These are phyloP conservation scores for Sinopyrophorus schimmeli DNA, from an alignment of 2,888 invertebrate species.

Conservation along the genomic window DNA sequence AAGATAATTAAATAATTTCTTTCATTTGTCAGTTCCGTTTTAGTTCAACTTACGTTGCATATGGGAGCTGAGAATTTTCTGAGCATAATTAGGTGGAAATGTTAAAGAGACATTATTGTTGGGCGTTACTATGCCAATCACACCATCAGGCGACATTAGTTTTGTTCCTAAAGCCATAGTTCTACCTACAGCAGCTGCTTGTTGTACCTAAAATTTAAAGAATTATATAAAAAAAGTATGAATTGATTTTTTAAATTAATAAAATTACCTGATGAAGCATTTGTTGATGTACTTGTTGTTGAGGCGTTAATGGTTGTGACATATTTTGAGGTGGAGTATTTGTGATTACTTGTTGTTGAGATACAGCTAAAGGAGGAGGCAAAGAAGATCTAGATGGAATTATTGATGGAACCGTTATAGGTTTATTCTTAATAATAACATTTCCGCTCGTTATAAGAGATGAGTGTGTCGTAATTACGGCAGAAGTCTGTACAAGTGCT, in stretches of 20 bases:
- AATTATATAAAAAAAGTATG: slow-evolving; percentile 13
- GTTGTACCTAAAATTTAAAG: slow-evolving; percentile 62
- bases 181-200: slow-evolving; percentile 64
- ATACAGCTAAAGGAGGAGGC: slow-evolving; percentile 44
- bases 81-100: slow-evolving; percentile 57
- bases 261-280: slow-evolving; percentile 58
- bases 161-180: slow-evolving; percentile 61
- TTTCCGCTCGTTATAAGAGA: no score
- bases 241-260: slow-evolving; percentile 1
- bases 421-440: slow-evolving; percentile 33
- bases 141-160: slow-evolving; percentile 63
- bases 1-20: slow-evolving; percentile 22
- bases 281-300: slow-evolving; percentile 59
- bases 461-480: slow-evolving; percentile 32
- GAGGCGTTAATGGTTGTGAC: slow-evolving; percentile 39
- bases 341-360: slow-evolving; percentile 37
- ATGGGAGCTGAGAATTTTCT: slow-evolving; percentile 45
- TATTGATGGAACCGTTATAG: slow-evolving; percentile 1
- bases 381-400: slow-evolving; percentile 11
- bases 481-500: slow-evolving; percentile 26
- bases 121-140: slow-evolving; percentile 67
- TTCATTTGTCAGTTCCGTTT: background rate
- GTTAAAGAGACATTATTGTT: slow-evolving; percentile 64
- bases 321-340: slow-evolving; percentile 35
- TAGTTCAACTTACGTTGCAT: slow-evolving; percentile 44